Evolutionary conservation across 2,797 vertebrate species (phyloP).

Genomic region (Danio kyathit): DNA sequence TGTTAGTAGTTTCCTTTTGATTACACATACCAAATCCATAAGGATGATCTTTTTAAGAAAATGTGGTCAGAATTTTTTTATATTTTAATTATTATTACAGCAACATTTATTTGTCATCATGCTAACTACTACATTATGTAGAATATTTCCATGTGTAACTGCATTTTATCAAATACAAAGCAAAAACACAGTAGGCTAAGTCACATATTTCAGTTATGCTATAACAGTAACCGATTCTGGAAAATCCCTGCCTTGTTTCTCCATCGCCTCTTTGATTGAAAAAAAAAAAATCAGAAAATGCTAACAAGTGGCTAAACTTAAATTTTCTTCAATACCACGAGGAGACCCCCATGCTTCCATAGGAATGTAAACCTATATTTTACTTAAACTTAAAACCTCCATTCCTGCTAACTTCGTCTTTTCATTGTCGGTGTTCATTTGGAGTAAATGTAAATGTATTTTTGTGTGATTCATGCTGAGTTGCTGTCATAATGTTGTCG

Average conservation of each 20-base stretch:
- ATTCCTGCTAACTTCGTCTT: neutral
- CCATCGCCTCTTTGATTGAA: neutral
- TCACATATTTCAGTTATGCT: neutral
- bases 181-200: too few relatives aligned
- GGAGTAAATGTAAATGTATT: neutral
- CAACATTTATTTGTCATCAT: neutral
- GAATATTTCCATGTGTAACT: neutral
- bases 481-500: neutral
- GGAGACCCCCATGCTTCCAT: neutral
- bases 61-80: neutral
- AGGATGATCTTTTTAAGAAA: neutral
- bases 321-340: neutral
- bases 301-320: neutral
- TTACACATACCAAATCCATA: neutral
- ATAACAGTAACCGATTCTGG: neutral
- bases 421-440: neutral
- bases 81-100: neutral
- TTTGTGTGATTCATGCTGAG: conserved; percentile 4
- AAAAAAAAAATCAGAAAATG: neutral
- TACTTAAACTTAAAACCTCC: neutral
- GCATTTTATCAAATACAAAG: neutral
- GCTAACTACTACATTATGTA: too few relatives aligned
- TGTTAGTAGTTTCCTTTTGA: neutral
- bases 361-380: neutral
- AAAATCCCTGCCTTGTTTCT: neutral